phyloP scores from a whole-genome alignment of 2,113 vertebrate species.

The Holacanthus passer region DNA sequence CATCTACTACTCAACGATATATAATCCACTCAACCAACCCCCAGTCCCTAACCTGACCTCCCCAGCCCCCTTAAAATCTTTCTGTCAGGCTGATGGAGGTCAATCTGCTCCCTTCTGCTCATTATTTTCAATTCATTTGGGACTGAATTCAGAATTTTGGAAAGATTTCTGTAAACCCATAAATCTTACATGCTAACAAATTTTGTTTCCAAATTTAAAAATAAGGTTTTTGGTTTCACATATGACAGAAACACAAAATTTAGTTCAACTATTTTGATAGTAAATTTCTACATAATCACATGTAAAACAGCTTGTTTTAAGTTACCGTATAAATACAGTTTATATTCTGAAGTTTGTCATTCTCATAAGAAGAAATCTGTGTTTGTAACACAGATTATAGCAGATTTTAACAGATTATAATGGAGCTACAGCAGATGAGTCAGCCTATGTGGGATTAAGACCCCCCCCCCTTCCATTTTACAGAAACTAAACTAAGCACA shows the following conservation, averaged over 20 bases:
- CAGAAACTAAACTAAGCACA: background rate
- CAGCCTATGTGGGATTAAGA: background rate
- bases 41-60: background rate
- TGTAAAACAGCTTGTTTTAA: background rate
- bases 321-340: conserved; percentile 33
- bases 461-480: background rate
- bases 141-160: background rate
- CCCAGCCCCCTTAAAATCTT: background rate
- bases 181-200: no score
- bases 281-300: background rate
- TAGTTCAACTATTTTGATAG: background rate
- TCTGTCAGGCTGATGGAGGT: background rate
- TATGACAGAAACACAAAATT: background rate
- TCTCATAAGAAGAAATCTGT: no score
- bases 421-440: no score
- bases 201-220: background rate
- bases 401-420: background rate
- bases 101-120: background rate
- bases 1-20: background rate
- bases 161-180: background rate
- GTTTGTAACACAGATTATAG: background rate
- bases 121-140: no score
- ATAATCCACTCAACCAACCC: no score
- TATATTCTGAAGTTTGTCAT: no score
- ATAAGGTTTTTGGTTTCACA: conserved; percentile 20